phyloP scores from a whole-genome alignment of 2,888 invertebrate genomes.

The Heliconius charithonia region DNA sequence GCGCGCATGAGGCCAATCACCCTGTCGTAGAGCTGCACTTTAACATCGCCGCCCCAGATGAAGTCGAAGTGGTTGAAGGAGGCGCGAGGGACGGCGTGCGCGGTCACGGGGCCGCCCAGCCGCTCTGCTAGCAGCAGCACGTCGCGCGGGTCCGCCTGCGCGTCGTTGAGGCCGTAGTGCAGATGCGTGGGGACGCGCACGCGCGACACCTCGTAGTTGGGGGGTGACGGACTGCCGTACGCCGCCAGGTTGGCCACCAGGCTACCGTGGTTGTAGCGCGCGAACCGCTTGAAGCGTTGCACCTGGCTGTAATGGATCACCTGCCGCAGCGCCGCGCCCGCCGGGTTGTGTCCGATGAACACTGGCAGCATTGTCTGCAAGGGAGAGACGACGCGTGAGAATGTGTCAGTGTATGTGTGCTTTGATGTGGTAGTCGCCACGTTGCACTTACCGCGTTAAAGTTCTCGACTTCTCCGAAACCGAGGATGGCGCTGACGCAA shows the following conservation, averaged over 20 bases:
- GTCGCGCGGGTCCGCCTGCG: constrained; percentile 80
- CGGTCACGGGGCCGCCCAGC: constrained; percentile 77
- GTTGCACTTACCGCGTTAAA: constrained; percentile 74
- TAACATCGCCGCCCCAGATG: constrained; percentile 85
- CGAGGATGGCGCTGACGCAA: constrained; percentile 85
- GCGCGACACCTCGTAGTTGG: constrained; percentile 79
- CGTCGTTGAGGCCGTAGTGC: constrained; percentile 85
- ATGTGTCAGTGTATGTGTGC: background rate
- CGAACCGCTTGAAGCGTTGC: constrained; percentile 74
- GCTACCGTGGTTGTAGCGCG: constrained; percentile 54
- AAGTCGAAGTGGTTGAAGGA: constrained; percentile 88
- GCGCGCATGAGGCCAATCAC: constrained; percentile 76
- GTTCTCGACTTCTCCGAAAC: constrained; percentile 82
- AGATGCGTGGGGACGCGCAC: constrained; percentile 84
- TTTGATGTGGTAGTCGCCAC: background rate
- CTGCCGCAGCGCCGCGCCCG: constrained; percentile 87
- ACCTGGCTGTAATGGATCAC: constrained; percentile 88
- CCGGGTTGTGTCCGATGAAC: constrained; percentile 85
- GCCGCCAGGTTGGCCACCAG: constrained; percentile 67
- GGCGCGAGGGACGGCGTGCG: constrained; percentile 79
- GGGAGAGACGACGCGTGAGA: background rate
- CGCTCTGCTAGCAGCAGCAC: constrained; percentile 73
- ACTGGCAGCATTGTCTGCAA: constrained; percentile 86
- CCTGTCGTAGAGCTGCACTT: constrained; percentile 80
- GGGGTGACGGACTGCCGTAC: constrained; percentile 82